These are phyloP conservation scores for Scalopus aquaticus DNA, from an alignment of 2,113 vertebrate species.

Conservation along the genomic window DNA sequence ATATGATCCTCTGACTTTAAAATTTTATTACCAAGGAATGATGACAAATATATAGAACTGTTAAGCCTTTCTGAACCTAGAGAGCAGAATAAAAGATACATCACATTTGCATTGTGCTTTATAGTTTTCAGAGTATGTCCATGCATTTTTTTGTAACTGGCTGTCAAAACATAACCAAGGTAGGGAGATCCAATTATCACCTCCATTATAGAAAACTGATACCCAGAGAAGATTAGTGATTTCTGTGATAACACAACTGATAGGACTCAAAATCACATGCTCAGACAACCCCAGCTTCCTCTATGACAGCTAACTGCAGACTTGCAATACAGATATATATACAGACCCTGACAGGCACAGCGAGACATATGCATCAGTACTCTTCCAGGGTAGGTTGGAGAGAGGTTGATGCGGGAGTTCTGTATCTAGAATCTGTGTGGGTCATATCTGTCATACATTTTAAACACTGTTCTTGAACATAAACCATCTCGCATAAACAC, in stretches of 20 bases:
- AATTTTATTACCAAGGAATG: neutral
- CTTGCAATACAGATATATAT: neutral
- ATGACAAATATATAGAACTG: neutral
- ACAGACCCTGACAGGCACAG: neutral
- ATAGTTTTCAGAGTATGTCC: neutral
- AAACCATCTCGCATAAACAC: neutral
- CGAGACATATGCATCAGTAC: neutral
- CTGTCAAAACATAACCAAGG: neutral
- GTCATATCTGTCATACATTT: neutral
- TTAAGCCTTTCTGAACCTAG: neutral
- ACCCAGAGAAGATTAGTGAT: neutral
- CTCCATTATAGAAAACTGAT: conserved; percentile 2
- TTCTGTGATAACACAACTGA: neutral
- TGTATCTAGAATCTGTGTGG: neutral
- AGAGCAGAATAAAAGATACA: neutral
- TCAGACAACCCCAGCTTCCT: neutral
- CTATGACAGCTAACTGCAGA: neutral
- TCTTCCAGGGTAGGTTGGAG: neutral
- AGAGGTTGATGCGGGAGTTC: neutral
- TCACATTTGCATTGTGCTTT: neutral
- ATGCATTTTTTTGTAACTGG: neutral
- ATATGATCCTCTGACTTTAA: neutral
- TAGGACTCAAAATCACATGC: neutral
- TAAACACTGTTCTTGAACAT: neutral
- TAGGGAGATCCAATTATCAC: neutral